phyloP scores from a whole-genome alignment of 2,113 vertebrate species.

The Toxotes chatareus region DNA sequence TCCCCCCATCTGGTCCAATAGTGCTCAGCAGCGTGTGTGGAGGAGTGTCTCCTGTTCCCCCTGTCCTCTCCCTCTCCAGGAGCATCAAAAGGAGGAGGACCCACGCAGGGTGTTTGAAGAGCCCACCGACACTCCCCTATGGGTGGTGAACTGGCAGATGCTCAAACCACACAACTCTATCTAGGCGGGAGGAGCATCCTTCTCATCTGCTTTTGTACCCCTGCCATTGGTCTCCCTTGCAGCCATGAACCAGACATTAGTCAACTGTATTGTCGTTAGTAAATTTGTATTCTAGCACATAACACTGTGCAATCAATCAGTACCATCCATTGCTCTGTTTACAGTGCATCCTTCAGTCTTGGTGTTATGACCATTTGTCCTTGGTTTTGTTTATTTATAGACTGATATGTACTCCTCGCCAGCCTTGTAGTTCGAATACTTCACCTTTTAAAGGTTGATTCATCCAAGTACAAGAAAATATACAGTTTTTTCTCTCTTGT shows the following conservation, averaged over 20 bases:
- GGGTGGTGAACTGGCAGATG: conserved; percentile 85
- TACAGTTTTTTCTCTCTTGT: not conserved
- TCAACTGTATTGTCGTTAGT: conserved; percentile 25
- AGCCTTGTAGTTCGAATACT: not conserved
- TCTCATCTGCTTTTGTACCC: conserved; percentile 78
- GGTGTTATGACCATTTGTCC: not conserved
- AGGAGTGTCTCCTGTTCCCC: conserved; percentile 77
- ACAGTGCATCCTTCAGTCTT: no score
- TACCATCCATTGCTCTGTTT: not conserved
- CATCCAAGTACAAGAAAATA: not conserved
- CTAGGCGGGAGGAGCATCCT: conserved; percentile 73
- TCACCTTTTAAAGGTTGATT: not conserved
- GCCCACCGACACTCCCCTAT: conserved; percentile 80
- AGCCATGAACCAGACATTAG: conserved; percentile 44
- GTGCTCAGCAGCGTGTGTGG: conserved; percentile 74
- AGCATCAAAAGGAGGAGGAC: conserved; percentile 84
- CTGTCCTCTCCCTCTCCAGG: conserved; percentile 79
- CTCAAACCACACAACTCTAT: conserved; percentile 80
- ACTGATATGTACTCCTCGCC: not conserved
- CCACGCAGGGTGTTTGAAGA: conserved; percentile 83
- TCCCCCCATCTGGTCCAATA: conserved; percentile 60
- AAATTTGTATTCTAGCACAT: not conserved
- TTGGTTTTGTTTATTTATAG: not conserved
- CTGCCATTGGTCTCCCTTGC: conserved; percentile 64
- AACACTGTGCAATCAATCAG: not conserved